A percentile compares a stretch with the other conserved stretches of the same genome.
Conservation (phyloP, 2,797 vertebrate genomes). For the Chelmon rostratus region DNA sequence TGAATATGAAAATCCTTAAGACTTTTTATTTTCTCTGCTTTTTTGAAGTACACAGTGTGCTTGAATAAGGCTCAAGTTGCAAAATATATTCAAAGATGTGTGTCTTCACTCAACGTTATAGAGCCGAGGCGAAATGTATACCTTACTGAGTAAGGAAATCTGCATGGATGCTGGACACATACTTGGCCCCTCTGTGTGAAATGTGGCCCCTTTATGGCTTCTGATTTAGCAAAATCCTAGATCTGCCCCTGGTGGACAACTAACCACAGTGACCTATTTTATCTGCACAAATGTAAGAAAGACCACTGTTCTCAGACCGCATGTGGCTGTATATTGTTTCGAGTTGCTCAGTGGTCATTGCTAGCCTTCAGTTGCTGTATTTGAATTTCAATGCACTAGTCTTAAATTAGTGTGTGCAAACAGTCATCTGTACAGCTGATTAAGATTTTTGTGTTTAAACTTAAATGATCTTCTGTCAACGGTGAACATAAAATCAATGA, state of each 20-base stretch:
- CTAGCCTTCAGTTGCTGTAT: not conserved
- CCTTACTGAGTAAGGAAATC: too few species aligned
- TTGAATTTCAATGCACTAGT: not conserved
- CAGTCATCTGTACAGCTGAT: not conserved
- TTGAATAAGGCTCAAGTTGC: too few species aligned
- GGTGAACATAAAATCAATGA: not conserved
- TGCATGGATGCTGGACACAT: too few species aligned
- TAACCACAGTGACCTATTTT: not conserved
- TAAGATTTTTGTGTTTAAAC: not conserved
- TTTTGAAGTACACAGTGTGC: too few species aligned
- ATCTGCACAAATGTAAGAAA: not conserved
- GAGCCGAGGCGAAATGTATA: too few species aligned
- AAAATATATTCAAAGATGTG: too few species aligned
- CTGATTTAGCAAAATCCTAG: too few species aligned
- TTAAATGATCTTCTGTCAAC: not conserved
- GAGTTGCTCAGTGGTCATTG: not conserved
- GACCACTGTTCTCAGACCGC: not conserved
- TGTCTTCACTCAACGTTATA: too few species aligned
- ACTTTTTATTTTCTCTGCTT: too few species aligned
- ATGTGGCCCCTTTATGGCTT: too few species aligned
- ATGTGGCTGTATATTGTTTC: not conserved
- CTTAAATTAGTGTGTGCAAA: not conserved
- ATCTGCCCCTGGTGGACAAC: not conserved
- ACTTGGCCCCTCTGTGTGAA: too few species aligned
- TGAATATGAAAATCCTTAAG: too few species aligned